These are phyloP conservation scores for Diphyllodes magnificus DNA, from an alignment of 2,113 vertebrate genomes.

Conservation along the genomic window DNA sequence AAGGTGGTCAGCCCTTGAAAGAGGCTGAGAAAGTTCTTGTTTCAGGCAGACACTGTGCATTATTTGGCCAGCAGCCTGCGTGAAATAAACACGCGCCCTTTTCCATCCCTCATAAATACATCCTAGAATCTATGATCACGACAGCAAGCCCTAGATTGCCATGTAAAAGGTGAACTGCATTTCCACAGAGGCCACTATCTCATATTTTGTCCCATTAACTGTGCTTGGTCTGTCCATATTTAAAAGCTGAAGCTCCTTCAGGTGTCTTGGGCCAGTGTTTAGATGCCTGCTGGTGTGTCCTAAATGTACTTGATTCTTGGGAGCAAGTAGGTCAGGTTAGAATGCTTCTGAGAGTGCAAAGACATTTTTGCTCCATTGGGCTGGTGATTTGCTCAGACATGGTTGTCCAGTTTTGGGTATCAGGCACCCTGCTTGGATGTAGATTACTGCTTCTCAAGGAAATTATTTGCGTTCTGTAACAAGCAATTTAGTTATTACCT, in stretches of 20 bases:
- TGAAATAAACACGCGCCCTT: background rate
- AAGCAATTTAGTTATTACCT: background rate
- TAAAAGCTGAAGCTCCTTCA: background rate
- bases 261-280: background rate
- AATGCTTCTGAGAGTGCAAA: background rate
- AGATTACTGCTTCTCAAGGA: background rate
- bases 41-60: background rate
- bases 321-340: background rate
- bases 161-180: background rate
- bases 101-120: background rate
- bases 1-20: background rate
- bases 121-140: background rate
- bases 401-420: background rate
- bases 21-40: background rate
- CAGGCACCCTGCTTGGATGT: background rate
- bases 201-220: background rate
- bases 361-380: background rate
- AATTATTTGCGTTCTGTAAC: background rate
- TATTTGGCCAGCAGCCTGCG: background rate
- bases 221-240: background rate
- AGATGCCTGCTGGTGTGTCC: background rate
- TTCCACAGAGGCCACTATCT: background rate
- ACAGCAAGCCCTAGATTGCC: background rate
- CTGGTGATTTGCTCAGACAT: background rate
- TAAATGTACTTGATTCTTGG: rapidly evolving